Percentiles rank a stretch among this genome's conserved stretches.
phyloP scores from a whole-genome alignment of 2,113 vertebrate species.

The Aphyosemion australe region DNA sequence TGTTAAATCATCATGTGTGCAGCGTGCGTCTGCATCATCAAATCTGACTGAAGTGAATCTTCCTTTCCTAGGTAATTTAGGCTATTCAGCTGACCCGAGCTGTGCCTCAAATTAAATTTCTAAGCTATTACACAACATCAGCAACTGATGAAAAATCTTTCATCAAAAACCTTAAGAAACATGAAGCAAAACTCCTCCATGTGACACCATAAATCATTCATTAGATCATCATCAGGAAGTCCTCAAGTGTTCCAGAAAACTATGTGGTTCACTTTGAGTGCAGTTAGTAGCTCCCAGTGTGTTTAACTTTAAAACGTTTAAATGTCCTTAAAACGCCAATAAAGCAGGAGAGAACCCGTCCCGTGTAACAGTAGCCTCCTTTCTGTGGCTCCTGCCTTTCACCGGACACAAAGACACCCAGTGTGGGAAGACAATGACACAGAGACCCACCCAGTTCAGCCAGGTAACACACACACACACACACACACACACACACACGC shows the following conservation, averaged over 20 bases:
- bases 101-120: too few species aligned
- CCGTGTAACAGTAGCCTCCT: conserved; percentile 71
- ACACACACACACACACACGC: conserved; percentile 33
- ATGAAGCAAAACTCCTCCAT: not conserved
- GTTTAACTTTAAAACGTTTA: conserved; percentile 18
- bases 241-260: not conserved
- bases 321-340: conserved; percentile 20
- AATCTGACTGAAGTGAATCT: too few species aligned
- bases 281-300: not conserved
- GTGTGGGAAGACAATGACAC: conserved; percentile 63
- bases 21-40: too few species aligned
- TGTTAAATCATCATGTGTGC: too few species aligned
- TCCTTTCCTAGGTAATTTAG: too few species aligned
- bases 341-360: conserved; percentile 61
- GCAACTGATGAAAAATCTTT: too few species aligned
- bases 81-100: too few species aligned
- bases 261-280: too few species aligned
- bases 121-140: too few species aligned
- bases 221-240: not conserved
- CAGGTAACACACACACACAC: conserved; percentile 63
- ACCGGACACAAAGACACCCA: conserved; percentile 70
- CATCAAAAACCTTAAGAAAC: not conserved
- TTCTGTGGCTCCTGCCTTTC: conserved; percentile 65
- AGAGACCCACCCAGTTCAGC: conserved; percentile 66
- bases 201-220: conserved; percentile 8